These are phyloP conservation scores for Darevskia mixta DNA, from an alignment of 2,797 vertebrate genomes.

Conservation along the genomic window DNA sequence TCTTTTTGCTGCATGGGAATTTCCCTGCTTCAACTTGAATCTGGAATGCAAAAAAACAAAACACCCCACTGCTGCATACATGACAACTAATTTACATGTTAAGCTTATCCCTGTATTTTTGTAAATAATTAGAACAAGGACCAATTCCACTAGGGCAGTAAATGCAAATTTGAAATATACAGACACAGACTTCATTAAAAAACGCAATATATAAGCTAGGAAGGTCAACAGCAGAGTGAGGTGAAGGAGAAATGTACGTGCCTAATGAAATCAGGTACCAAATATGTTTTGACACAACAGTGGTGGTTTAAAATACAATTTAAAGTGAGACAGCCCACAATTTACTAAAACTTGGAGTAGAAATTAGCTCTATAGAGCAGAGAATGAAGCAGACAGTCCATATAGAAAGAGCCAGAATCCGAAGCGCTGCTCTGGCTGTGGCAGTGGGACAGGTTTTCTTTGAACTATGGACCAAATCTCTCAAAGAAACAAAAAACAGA, in stretches of 20 bases:
- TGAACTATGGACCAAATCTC: background rate
- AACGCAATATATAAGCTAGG: background rate
- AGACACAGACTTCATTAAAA: background rate
- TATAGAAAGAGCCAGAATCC: background rate
- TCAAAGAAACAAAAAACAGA: background rate
- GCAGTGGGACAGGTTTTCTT: background rate
- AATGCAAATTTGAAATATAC: constrained; percentile 35
- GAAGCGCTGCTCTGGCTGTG: background rate
- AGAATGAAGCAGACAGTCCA: background rate
- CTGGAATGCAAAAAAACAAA: background rate
- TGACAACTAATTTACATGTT: background rate
- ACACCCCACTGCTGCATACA: background rate
- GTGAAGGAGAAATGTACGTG: background rate
- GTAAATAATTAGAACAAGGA: background rate
- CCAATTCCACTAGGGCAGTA: constrained; percentile 15
- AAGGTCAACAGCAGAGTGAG: background rate
- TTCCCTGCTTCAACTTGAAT: background rate
- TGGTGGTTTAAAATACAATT: constrained; percentile 8
- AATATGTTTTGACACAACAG: constrained; percentile 15
- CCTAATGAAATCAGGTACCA: constrained; percentile 38
- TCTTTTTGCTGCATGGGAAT: background rate
- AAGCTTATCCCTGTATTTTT: background rate
- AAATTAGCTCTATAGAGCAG: background rate
- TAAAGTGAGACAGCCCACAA: background rate
- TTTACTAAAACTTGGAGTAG: background rate